Percentiles rank a stretch among this genome's conserved stretches.
phyloP scores from a whole-genome alignment of 30 jellyfish, hydroid and myxozoan species.

The Chrysaora quinquecirrha region DNA sequence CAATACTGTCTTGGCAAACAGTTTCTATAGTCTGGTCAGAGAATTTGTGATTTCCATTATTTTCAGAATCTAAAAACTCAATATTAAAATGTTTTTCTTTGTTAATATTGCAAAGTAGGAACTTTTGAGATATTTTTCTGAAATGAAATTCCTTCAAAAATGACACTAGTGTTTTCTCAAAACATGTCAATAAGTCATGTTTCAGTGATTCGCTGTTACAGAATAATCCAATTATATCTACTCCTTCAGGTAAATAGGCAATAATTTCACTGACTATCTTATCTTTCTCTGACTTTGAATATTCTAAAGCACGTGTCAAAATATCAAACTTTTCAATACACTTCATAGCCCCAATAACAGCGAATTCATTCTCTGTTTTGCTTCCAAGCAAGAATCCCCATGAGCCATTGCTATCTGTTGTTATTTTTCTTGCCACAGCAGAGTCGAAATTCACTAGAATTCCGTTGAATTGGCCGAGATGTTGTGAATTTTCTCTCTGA shows the following conservation, averaged over 20 bases:
- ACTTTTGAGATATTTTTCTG: background rate
- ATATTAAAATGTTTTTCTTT: background rate
- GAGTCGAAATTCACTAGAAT: background rate
- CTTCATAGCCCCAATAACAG: background rate
- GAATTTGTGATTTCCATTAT: background rate
- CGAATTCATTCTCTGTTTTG: background rate
- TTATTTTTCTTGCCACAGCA: background rate
- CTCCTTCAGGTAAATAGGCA: constrained; percentile 22
- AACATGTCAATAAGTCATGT: background rate
- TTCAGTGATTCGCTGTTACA: background rate
- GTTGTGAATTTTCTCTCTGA: background rate
- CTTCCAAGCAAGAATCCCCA: constrained; percentile 60
- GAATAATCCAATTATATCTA: constrained; percentile 28
- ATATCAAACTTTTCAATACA: background rate
- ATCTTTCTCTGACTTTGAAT: background rate
- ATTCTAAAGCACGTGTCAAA: background rate
- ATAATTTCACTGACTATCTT: background rate
- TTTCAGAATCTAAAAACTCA: background rate
- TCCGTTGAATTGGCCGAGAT: background rate
- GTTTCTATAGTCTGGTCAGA: background rate
- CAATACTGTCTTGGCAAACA: background rate
- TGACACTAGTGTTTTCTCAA: background rate
- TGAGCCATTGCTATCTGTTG: background rate
- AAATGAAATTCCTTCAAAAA: background rate
- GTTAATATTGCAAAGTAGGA: constrained; percentile 15